A percentile compares a stretch with the other conserved stretches of the same genome.
Evolutionary conservation across 2,888 invertebrate species (phyloP).

Genomic region (Rambutsinella grinnellia): DNA sequence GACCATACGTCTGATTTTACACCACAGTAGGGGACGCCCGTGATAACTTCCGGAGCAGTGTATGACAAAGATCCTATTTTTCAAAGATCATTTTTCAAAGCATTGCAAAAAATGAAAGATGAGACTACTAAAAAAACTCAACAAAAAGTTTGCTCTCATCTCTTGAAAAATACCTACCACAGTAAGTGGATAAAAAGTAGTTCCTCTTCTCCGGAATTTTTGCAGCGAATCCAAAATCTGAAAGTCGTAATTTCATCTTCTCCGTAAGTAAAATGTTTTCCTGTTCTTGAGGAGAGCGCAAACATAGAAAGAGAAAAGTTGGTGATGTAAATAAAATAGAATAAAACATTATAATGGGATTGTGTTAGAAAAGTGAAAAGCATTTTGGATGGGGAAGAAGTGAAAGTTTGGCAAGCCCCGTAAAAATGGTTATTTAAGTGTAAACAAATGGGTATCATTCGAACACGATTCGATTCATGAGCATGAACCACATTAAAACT

Average conservation of each 20-base stretch:
- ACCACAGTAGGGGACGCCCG: constrained; percentile 66
- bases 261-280: constrained; percentile 83
- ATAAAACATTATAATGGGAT: too few relatives aligned
- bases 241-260: constrained; percentile 80
- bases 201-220: constrained; percentile 78
- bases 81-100: background rate
- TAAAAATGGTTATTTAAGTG: too few relatives aligned
- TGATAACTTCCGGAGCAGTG: constrained; percentile 29
- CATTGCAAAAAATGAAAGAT: background rate
- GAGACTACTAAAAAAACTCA: background rate
- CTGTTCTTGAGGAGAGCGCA: constrained; percentile 71
- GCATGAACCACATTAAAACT: background rate
- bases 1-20: constrained; percentile 84
- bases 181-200: constrained; percentile 62
- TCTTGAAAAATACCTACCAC: constrained; percentile 14
- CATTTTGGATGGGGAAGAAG: background rate
- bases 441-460: too few relatives aligned
- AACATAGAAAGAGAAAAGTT: background rate
- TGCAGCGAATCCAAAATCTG: constrained; percentile 87
- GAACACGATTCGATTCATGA: constrained; percentile 1
- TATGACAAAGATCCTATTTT: constrained; percentile 29
- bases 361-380: too few relatives aligned
- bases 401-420: too few relatives aligned
- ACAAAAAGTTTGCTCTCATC: background rate
- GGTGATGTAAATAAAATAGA: constrained; percentile 8